A percentile compares a stretch with the other conserved stretches of the same genome.
phyloP scores from a whole-genome alignment of 2,113 vertebrate species.

The Alexandromys fortis region DNA sequence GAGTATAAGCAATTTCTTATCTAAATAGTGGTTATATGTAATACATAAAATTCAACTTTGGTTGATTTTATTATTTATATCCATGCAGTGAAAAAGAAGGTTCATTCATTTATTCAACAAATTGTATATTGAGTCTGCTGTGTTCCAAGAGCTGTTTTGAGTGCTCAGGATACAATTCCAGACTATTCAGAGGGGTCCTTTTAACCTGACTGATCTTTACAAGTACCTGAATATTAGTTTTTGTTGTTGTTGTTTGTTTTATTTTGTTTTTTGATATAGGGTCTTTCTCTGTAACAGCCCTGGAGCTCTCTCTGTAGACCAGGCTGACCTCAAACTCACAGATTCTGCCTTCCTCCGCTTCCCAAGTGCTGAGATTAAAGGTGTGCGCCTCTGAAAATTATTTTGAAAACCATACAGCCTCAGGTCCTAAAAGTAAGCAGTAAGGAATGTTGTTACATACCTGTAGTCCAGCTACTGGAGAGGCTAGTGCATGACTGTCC shows the following conservation, averaged over 20 bases:
- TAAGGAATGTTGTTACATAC: neutral
- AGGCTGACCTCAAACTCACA: too few relatives aligned
- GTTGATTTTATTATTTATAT: slow-evolving; percentile 29
- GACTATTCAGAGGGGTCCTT: neutral
- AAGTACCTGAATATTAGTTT: neutral
- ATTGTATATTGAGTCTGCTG: neutral
- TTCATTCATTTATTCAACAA: neutral
- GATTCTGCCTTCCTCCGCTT: too few relatives aligned
- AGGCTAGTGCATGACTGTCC: neutral
- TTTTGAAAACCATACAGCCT: neutral
- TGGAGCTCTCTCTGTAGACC: too few relatives aligned
- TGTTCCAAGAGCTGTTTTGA: neutral
- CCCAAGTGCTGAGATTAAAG: too few relatives aligned
- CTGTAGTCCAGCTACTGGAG: neutral
- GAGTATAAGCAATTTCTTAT: neutral
- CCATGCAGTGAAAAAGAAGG: slow-evolving; percentile 7
- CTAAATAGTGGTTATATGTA: slow-evolving; percentile 1
- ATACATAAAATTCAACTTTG: neutral
- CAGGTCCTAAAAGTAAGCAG: neutral
- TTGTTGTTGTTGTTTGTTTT: too few relatives aligned
- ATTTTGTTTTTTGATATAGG: too few relatives aligned
- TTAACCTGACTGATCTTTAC: neutral
- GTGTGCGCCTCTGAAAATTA: neutral
- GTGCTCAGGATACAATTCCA: neutral
- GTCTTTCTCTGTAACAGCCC: too few relatives aligned